Evolutionary conservation across 2,113 vertebrate species (phyloP), one percentile per base, ranked within the genome.

Genomic region (Pseudorectes ferrugineus): DNA sequence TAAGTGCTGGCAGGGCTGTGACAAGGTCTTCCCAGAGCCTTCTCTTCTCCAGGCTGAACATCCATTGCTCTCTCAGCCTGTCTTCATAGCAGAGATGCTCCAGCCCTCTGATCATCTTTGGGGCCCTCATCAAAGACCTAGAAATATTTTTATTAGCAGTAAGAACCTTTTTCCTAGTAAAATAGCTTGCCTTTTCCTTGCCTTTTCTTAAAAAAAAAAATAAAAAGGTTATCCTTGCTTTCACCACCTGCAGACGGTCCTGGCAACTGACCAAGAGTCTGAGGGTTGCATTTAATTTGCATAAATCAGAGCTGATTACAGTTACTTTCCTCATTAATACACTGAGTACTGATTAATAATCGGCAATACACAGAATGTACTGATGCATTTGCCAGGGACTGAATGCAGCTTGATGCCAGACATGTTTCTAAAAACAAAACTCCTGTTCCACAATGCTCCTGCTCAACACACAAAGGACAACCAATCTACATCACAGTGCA

Each of bases 251-350:
- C 66, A 57, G 35, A 38, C 46, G 36, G 83, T 73, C 86, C 89
- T 95, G 91, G 93, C 68, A 78, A 84, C 65, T 95, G 93, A 96
- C 95, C 92, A 92, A 58, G 73, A 95, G 73, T 40, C 51, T 81
- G 76, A 86, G 68, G 38, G 72, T 46, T 81, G 48, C 42, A 63
- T 89, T 91, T 94, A 36, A 91, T 92, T 87, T 94, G 70, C 87
- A 68, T 89, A 87, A 95, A 96, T 93, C 90, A 85, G 78, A 82
- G 77, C 25, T 89, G 86, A 96, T 92, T 93, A 85, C 77, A 49
- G 51, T 73, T 88, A 52, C 75, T 65, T 65, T 63, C 66, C 71
- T 95, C 91, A 94, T 92, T 96, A 93, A 94, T 84, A 95, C 52
- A 51, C 25, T 3, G 61, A 83, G 73, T 85, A 74, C 68, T 91